phyloP scores from a whole-genome alignment of 53 echinoderm and acorn worm species.

The Hippasteria phrygiana region DNA sequence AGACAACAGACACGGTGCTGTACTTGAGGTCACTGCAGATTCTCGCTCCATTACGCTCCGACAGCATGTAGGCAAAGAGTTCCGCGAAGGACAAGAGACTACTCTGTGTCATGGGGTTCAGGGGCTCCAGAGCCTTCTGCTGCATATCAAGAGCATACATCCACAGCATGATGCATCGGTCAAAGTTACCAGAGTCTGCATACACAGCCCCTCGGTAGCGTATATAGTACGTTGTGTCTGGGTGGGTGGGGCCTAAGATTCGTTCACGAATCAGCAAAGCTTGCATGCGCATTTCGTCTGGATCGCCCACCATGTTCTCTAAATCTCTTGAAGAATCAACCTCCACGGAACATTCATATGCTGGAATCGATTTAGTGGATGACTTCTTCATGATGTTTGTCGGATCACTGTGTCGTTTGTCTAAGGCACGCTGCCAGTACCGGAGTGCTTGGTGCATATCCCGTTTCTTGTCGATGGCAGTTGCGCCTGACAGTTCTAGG shows the following conservation, averaged over 20 bases:
- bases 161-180: constrained; percentile 94
- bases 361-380: constrained; percentile 66
- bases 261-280: constrained; percentile 95
- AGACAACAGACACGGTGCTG: constrained; percentile 78
- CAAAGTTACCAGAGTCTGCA: constrained; percentile 97
- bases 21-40: constrained; percentile 79
- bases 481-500: constrained; percentile 90
- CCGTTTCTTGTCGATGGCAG: constrained; percentile 94
- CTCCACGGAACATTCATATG: constrained; percentile 90
- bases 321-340: constrained; percentile 79
- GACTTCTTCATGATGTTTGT: constrained; percentile 82
- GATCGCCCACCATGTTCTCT: constrained; percentile 91
- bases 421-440: constrained; percentile 97
- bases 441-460: constrained; percentile 94
- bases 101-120: constrained; percentile 99
- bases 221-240: constrained; percentile 99
- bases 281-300: constrained; percentile 99
- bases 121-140: constrained; percentile 91
- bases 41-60: constrained; percentile 85
- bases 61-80: constrained; percentile 97
- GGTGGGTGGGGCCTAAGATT: constrained; percentile 95
- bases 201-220: constrained; percentile 97
- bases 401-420: constrained; percentile 77
- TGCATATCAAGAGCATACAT: constrained; percentile 99
- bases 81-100: constrained; percentile 98